Evolutionary conservation across 2,888 invertebrate species (phyloP), one percentile per base, ranked within the genome.

Genomic region (Myathropa florea): DNA sequence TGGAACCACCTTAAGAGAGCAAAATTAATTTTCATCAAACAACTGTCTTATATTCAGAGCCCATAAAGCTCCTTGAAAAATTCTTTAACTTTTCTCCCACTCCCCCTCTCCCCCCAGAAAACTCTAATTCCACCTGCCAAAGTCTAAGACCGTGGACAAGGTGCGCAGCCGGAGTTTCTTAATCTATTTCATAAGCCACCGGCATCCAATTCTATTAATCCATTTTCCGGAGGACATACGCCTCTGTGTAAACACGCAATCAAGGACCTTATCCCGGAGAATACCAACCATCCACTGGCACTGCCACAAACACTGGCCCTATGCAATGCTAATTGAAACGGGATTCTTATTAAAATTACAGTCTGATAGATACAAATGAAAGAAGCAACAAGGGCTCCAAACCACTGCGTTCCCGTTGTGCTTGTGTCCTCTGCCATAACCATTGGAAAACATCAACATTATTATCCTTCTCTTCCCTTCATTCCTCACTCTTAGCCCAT

Each of bases 401-500:
- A n/a, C n/a, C n/a, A n/a, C n/a, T n/a, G 30, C 33, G 46, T 39
- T 55, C 12, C 21, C 46, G 18, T 24, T 65, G 36, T 26, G 33
- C 68, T 67, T 63, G 79, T 55, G 61, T 68, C 71, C 61, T 81
- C 67, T 67, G 53, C 68, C 46, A 73, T 73, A 82, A 72, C 78
- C 81, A 71, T 72, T 81, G 81, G 28, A 84, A 84, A 81, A 68
- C 81, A 84, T 77, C 85, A 85, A 68, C 68, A 82, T 77, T 82
- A 85, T 85, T 82, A 78, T 82, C 64, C 68, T 78, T 78, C 77
- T 85, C 77, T 26, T 46, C 57, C 36, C 65, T 55, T 77, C 68
- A 70, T 24, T 39, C 39, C 24, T 53, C 12, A 30, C n/a, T n/a
- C n/a, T n/a, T n/a, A n/a, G n/a, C 64, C 78, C 76, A 77, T 76